Percentiles rank a stretch among this genome's conserved stretches.
Evolutionary conservation across 1,140 invertebrate species (phyloP).

Genomic region (Leptopilina clavipes): DNA sequence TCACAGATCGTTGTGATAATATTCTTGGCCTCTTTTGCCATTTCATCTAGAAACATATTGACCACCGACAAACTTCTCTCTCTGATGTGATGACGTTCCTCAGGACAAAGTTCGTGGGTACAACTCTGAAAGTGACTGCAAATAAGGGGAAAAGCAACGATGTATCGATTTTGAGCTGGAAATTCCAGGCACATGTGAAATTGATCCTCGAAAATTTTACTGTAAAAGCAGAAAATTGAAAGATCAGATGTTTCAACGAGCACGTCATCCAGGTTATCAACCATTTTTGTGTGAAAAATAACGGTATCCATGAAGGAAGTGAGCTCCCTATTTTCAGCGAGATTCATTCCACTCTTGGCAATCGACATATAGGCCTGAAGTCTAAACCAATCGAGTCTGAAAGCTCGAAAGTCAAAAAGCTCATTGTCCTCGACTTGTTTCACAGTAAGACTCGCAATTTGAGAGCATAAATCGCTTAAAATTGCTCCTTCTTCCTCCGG

Average conservation of each 20-base stretch:
- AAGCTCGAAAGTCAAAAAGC: constrained; percentile 95
- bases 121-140: constrained; percentile 98
- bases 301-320: constrained; percentile 96
- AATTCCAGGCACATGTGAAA: constrained; percentile 99
- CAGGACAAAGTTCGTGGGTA: constrained; percentile 98
- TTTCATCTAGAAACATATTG: constrained; percentile 98
- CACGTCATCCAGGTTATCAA: constrained; percentile 98
- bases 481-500: constrained; percentile 97
- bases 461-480: constrained; percentile 93
- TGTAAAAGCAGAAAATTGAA: constrained; percentile 98
- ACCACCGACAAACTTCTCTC: constrained; percentile 97
- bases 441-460: constrained; percentile 89
- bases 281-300: constrained; percentile 98
- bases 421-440: constrained; percentile 99
- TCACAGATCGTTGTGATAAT: constrained; percentile 99
- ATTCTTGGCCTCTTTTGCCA: constrained; percentile 99
- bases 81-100: constrained; percentile 97
- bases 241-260: constrained; percentile 97
- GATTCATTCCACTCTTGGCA: constrained; percentile 85
- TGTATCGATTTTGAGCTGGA: constrained; percentile 97
- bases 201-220: constrained; percentile 97
- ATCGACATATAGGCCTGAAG: constrained; percentile 96
- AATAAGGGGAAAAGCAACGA: constrained; percentile 97
- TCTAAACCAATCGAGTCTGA: constrained; percentile 97
- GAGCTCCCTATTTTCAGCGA: constrained; percentile 90